These are phyloP conservation scores for Apolygus lucorum DNA, from an alignment of 1,140 invertebrate species.

Conservation along the genomic window DNA sequence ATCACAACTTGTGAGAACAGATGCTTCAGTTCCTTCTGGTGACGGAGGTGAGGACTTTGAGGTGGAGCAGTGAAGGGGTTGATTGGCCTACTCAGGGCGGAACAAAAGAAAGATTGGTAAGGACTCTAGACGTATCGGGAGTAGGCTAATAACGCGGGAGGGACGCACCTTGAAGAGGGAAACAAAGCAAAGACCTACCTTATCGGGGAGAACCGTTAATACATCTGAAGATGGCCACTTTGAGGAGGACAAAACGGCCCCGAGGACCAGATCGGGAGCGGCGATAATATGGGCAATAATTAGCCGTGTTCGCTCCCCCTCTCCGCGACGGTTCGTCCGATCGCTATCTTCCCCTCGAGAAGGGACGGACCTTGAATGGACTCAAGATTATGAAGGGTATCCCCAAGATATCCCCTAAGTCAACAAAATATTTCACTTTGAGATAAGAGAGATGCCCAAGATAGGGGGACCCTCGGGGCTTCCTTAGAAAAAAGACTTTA, in stretches of 20 bases:
- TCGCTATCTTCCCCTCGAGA: background rate
- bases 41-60: too few relatives aligned
- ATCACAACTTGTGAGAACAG: too few relatives aligned
- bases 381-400: background rate
- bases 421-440: constrained; percentile 1
- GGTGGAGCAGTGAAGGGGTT: background rate
- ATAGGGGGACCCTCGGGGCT: too few relatives aligned
- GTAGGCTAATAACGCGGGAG: background rate
- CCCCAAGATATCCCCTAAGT: background rate
- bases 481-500: background rate
- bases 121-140: background rate
- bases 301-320: background rate
- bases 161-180: background rate
- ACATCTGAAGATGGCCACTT: background rate
- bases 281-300: background rate
- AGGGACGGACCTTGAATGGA: background rate
- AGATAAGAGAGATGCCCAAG: background rate
- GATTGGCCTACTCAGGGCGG: background rate
- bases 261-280: background rate
- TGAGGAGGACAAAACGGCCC: background rate
- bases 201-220: background rate
- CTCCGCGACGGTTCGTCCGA: too few relatives aligned
- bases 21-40: too few relatives aligned
- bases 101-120: background rate
- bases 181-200: background rate